Evolutionary conservation across 2,888 invertebrate species (phyloP).

Genomic region (Tinea trinotella): DNA sequence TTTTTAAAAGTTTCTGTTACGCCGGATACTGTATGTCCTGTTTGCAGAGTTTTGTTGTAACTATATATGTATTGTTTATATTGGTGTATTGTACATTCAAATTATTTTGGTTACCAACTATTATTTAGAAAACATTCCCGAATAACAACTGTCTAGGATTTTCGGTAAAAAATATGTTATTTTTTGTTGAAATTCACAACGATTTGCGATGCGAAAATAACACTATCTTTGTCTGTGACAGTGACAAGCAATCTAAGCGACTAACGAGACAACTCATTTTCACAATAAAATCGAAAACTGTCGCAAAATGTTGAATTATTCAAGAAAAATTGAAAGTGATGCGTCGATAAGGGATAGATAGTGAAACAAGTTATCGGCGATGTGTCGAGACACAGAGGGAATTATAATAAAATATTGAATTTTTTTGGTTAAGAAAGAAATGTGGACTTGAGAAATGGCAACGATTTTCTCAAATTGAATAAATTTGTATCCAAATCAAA

Average conservation of each 20-base stretch:
- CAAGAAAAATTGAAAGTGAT: constrained; percentile 56
- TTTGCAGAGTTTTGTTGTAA: background rate
- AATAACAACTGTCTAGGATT: too few relatives aligned
- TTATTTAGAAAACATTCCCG: too few relatives aligned
- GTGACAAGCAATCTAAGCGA: constrained; percentile 27
- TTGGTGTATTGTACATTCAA: too few relatives aligned
- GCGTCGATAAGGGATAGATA: constrained; percentile 30
- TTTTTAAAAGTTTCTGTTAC: background rate
- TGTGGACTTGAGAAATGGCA: constrained; percentile 8
- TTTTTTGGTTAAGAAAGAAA: constrained; percentile 27
- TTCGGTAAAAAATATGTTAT: background rate
- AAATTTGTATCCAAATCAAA: constrained; percentile 11
- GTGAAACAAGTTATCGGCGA: constrained; percentile 45
- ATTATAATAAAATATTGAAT: constrained; percentile 57
- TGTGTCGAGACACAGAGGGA: constrained; percentile 46
- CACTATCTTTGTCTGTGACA: background rate
- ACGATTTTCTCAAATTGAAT: constrained; percentile 17
- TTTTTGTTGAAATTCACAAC: background rate
- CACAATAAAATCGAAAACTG: constrained; percentile 42
- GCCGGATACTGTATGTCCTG: background rate
- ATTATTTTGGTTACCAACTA: too few relatives aligned
- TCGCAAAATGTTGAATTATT: constrained; percentile 52
- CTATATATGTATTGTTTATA: too few relatives aligned
- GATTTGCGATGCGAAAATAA: constrained; percentile 4
- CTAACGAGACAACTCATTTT: constrained; percentile 48